phyloP scores from a whole-genome alignment of 2,113 vertebrate species.

The Aldabrachelys gigantea region DNA sequence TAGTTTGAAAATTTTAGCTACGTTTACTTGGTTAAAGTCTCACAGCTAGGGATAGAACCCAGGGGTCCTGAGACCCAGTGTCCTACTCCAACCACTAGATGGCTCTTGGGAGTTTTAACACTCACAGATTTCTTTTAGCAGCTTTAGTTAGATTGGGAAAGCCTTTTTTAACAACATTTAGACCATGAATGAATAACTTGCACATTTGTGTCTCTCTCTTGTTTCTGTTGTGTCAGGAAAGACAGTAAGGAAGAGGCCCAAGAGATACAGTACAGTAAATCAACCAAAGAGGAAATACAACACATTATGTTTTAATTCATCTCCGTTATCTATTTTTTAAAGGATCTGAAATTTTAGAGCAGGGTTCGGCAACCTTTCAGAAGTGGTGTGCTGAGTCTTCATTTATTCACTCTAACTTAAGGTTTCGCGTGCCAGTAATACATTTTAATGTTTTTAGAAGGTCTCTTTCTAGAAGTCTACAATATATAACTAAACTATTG shows the following conservation, averaged over 20 bases:
- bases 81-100: neutral
- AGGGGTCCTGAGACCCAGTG: neutral
- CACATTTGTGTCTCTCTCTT: neutral
- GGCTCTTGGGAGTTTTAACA: neutral
- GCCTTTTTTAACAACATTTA: neutral
- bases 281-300: conserved; percentile 17
- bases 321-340: neutral
- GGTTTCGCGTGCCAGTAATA: too few relatives aligned
- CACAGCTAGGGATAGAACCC: rapidly evolving
- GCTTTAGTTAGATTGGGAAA: neutral
- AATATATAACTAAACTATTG: too few relatives aligned
- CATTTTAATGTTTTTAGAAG: too few relatives aligned
- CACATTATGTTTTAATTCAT: neutral
- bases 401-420: too few relatives aligned
- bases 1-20: neutral
- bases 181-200: neutral
- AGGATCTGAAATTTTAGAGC: neutral
- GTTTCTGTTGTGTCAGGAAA: neutral
- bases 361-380: too few relatives aligned
- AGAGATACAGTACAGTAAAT: conserved; percentile 26
- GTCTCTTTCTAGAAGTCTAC: too few relatives aligned
- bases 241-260: neutral
- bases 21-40: neutral
- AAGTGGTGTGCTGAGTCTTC: too few relatives aligned
- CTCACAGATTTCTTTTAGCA: neutral